Conservation (phyloP, 2,888 invertebrate genomes). For the Scaptodrosophila latifasciaeformis region DNA sequence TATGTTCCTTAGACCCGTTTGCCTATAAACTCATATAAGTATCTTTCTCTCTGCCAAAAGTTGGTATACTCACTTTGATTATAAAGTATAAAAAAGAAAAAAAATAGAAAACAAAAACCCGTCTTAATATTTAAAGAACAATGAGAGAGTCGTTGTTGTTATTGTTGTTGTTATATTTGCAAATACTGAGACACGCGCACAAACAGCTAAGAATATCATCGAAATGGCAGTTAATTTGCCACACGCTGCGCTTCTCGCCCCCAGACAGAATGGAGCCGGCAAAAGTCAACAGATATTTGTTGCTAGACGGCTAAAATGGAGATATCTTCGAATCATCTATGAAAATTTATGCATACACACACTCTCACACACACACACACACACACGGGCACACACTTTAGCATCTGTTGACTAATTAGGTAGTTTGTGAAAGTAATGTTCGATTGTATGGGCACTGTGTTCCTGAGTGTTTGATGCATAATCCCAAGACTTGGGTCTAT, state of each 20-base stretch:
- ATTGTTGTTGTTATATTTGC: neutral
- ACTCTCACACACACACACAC: neutral
- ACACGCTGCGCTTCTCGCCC: conserved; percentile 28
- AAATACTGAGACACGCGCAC: conserved; percentile 6
- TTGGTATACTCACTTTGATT: too few species aligned
- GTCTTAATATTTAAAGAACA: neutral
- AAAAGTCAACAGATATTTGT: neutral
- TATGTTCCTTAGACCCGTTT: too few species aligned
- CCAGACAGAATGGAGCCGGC: conserved; percentile 55
- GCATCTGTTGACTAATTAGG: conserved; percentile 56
- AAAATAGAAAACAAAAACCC: neutral
- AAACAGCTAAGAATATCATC: neutral
- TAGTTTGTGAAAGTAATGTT: conserved; percentile 66
- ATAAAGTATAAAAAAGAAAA: neutral
- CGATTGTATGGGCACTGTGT: conserved; percentile 12
- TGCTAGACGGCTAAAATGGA: neutral
- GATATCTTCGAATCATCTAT: conserved; percentile 24
- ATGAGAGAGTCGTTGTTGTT: neutral
- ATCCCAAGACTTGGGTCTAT: neutral
- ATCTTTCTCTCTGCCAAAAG: too few species aligned
- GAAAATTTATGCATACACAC: conserved; percentile 53
- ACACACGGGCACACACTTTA: neutral
- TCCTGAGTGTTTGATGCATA: neutral
- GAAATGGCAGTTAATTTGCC: conserved; percentile 29
- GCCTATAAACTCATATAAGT: too few species aligned